Evolutionary conservation across 1,140 invertebrate genomes (phyloP).

Genomic region (Lanistes nyassanus): DNA sequence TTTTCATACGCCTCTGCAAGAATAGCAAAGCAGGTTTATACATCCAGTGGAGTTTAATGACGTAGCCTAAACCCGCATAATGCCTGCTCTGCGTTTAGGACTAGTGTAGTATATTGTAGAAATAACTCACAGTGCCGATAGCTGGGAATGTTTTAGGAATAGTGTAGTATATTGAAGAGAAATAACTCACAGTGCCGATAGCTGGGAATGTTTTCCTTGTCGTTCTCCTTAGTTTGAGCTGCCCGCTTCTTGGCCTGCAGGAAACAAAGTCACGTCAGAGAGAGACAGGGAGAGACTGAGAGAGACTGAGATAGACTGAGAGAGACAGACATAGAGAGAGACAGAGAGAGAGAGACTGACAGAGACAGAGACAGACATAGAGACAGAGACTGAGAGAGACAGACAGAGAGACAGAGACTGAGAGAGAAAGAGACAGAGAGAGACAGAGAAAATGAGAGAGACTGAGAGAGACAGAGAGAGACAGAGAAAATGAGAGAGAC

Average conservation of each 20-base stretch:
- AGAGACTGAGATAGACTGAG: not conserved
- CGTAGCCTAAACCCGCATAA: no score
- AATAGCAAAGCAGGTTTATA: no score
- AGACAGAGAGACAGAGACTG: not conserved
- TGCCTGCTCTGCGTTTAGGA: no score
- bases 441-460: no score
- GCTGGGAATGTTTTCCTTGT: not conserved
- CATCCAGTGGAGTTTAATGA: no score
- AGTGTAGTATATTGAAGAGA: no score
- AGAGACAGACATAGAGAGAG: not conserved
- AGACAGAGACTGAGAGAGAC: not conserved
- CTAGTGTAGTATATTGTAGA: no score
- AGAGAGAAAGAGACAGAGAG: not conserved
- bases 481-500: not conserved
- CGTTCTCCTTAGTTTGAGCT: not conserved
- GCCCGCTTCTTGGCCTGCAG: not conserved
- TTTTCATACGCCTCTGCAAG: no score
- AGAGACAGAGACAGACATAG: not conserved
- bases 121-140: no score
- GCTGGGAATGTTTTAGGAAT: no score
- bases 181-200: no score
- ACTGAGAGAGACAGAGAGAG: not conserved
- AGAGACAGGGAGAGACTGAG: not conserved
- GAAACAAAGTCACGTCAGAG: not conserved
- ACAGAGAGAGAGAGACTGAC: not conserved